These are phyloP conservation scores for Epirrhoe tristata DNA, from an alignment of 2,888 invertebrate species.

Conservation along the genomic window DNA sequence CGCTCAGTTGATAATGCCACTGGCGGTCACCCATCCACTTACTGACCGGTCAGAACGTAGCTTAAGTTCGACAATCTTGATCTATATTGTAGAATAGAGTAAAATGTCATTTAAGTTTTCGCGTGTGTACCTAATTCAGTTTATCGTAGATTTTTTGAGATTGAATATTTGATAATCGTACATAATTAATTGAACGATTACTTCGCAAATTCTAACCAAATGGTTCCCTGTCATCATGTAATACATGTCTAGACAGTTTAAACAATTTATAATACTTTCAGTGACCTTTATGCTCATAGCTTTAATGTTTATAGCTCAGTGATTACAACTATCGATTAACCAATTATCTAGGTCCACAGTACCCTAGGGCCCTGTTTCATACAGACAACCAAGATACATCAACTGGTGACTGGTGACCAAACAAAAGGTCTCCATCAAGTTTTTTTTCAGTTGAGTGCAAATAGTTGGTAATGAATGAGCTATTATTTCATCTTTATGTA, in stretches of 20 bases:
- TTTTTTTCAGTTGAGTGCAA: no score
- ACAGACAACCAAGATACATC: background rate
- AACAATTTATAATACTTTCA: constrained; percentile 13
- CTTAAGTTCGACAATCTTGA: no score
- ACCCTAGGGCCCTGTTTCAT: constrained; percentile 3
- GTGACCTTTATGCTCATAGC: constrained; percentile 13
- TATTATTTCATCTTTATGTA: no score
- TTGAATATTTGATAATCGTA: background rate
- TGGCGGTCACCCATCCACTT: no score
- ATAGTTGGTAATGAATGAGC: no score
- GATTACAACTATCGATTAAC: constrained; percentile 30
- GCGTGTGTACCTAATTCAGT: no score
- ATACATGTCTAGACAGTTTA: background rate
- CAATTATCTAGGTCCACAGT: constrained; percentile 23
- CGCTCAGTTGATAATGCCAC: no score
- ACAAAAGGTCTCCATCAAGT: no score
- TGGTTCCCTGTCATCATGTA: background rate
- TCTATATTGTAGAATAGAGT: no score
- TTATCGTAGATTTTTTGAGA: no score
- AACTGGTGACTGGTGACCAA: background rate
- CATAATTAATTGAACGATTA: background rate
- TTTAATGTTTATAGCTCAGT: constrained; percentile 13
- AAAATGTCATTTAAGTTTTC: no score
- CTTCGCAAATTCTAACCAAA: background rate
- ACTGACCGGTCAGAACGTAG: no score